Conservation (phyloP, 2,888 invertebrate genomes). For the Drosophila pseudotalamancana region DNA sequence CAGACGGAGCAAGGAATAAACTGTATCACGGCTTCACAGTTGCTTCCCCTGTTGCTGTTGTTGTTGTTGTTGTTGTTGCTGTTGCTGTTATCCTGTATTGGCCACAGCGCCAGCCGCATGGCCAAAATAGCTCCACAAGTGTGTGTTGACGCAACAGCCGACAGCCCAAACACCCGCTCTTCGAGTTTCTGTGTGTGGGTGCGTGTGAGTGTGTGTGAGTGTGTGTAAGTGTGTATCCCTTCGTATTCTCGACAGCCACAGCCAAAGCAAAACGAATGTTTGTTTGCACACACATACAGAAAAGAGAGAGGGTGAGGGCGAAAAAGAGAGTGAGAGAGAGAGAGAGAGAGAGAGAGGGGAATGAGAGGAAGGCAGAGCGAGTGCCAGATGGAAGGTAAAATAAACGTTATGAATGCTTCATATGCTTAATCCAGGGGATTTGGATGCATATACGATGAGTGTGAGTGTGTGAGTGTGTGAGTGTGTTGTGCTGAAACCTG, state of each 20-base stretch:
- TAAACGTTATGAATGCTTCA: slow-evolving; percentile 83
- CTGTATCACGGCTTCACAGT: slow-evolving; percentile 23
- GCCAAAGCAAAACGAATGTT: slow-evolving; percentile 37
- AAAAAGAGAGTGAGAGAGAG: not conserved
- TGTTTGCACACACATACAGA: slow-evolving; percentile 35
- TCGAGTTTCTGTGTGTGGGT: not conserved
- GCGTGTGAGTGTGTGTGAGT: not conserved
- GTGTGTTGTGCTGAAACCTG: slow-evolving; percentile 31
- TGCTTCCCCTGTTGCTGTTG: slow-evolving; percentile 5
- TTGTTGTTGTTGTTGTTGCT: slow-evolving; percentile 5
- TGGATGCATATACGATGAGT: slow-evolving; percentile 81
- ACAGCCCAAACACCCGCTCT: not conserved
- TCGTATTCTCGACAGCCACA: slow-evolving; percentile 23
- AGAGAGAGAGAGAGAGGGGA: not conserved
- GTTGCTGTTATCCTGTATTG: slow-evolving; percentile 15
- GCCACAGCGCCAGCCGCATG: slow-evolving; percentile 24
- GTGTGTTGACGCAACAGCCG: slow-evolving; percentile 48
- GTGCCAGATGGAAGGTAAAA: slow-evolving; percentile 56
- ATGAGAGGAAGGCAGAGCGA: not conserved
- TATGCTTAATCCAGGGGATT: slow-evolving; percentile 84
- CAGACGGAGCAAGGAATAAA: slow-evolving; percentile 31
- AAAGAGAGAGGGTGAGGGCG: too few species aligned
- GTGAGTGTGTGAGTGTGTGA: slow-evolving; percentile 14
- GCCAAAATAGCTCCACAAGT: slow-evolving; percentile 68
- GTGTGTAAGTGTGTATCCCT: slow-evolving; percentile 21